Base-by-base conservation (phyloP, 2,888 invertebrate species). In the Pristionchus fissidentatus region DNA sequence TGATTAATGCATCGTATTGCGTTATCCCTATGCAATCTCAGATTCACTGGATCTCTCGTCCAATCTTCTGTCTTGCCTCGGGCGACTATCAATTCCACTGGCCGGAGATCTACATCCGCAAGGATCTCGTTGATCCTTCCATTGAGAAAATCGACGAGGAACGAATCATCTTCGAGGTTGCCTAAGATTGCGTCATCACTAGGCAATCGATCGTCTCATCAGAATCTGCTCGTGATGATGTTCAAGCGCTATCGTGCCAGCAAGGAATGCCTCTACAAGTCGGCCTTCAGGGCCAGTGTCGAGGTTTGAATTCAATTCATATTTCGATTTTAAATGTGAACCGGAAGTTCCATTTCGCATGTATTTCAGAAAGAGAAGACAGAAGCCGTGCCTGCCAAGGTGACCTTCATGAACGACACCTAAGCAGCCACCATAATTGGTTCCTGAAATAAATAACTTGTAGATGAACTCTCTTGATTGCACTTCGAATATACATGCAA, bases 211-310 rank as follows among this genome's bases (percentile, higher is more conserved):
- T 49, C 35, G 4, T 52, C 15, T 22, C 13, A 41, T 35, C 84
- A 87, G 87, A 81, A 80, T 29, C 75, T 84, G 26, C 62, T 85
- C 5, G 26, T 78, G 15, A 52, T 49, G 0, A 29, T 85, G 15
- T 87, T 87, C 78, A 55, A 82, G 22, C 79, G 87, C 55, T 87
- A 85, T 82, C 78, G 80, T 15, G 81, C 84, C 0, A 57, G 83
- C 1, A 85, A 85, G 38, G 86, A 86, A 62, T 84, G 84, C 62
- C 84, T 84, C 41, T 87, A 85, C 60, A 84, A 83, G 32, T 81
- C 86, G 43, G 82, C 85, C 55, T 87, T 84, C 84, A 83, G 87
- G 13, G 70, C 86, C 0, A 85, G 85, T 43, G 83, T 86, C 70
- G 85, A 86, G 78, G 87, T 87, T n/a, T n/a, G 43, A 78, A 83